Percentiles rank a stretch among this genome's conserved stretches.
phyloP scores from a whole-genome alignment of 2,888 invertebrate genomes.

The Thereva unica region DNA sequence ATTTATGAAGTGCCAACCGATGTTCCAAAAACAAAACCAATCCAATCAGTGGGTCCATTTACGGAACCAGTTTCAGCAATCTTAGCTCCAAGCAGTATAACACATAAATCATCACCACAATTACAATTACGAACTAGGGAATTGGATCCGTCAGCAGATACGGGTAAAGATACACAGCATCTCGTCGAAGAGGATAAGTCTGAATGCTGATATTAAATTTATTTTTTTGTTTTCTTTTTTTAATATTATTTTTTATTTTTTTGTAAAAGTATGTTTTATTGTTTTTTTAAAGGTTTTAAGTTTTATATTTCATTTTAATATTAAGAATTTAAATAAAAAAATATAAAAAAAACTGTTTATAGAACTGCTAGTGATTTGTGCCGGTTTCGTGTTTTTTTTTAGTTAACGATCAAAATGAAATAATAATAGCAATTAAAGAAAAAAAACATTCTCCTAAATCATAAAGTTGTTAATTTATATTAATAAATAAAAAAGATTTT shows the following conservation, averaged over 20 bases:
- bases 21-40: constrained; percentile 68
- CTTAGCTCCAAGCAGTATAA: constrained; percentile 79
- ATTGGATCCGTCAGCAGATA: constrained; percentile 82
- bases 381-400: constrained; percentile 1
- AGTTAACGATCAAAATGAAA: no score
- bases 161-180: constrained; percentile 89
- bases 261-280: constrained; percentile 34
- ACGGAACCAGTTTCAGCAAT: constrained; percentile 72
- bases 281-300: constrained; percentile 25
- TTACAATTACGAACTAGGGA: constrained; percentile 75
- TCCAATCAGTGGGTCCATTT: constrained; percentile 57
- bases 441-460: no score
- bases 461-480: no score
- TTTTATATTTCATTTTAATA: constrained; percentile 20
- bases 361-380: constrained; percentile 7
- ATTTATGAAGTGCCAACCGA: constrained; percentile 84
- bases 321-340: background rate
- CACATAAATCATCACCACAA: constrained; percentile 76
- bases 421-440: no score
- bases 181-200: constrained; percentile 83
- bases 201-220: constrained; percentile 59
- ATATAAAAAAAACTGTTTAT: no score
- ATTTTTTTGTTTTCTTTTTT: constrained; percentile 40
- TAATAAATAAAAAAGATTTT: no score
- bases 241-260: constrained; percentile 34